These are phyloP conservation scores for Cichladusa arquata DNA, from an alignment of 2,113 vertebrate genomes.

Conservation along the genomic window DNA sequence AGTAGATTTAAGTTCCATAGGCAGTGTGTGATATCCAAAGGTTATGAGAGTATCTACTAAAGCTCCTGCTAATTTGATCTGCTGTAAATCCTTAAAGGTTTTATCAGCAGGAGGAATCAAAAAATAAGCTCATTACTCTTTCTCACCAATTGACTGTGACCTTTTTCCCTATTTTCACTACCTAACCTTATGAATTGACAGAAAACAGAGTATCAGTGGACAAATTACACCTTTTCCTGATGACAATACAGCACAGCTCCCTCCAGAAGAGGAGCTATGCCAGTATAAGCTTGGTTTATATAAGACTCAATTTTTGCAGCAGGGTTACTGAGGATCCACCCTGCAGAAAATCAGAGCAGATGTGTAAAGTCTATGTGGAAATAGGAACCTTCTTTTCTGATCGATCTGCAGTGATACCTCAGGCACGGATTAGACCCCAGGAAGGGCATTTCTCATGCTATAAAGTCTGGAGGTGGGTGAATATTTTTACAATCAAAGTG, in stretches of 20 bases:
- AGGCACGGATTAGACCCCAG: neutral
- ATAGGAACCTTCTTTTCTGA: slow-evolving; percentile 32
- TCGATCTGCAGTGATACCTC: neutral
- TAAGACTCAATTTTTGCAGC: neutral
- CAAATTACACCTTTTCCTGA: neutral
- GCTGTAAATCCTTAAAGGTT: neutral
- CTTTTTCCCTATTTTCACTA: neutral
- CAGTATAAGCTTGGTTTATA: neutral
- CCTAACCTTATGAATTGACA: neutral
- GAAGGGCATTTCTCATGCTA: slow-evolving; percentile 40
- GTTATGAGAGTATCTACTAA: neutral
- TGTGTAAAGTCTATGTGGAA: neutral
- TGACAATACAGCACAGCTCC: neutral
- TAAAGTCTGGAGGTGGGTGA: slow-evolving; percentile 13
- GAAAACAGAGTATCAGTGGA: neutral
- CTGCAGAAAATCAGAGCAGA: slow-evolving; percentile 32
- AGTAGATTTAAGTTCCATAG: neutral
- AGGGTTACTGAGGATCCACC: neutral
- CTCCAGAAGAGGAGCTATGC: neutral
- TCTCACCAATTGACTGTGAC: neutral
- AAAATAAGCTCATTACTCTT: neutral
- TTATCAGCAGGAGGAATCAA: neutral
- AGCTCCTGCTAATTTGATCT: neutral
- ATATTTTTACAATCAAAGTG: slow-evolving; percentile 59
- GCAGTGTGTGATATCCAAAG: neutral